A percentile compares a stretch with the other conserved stretches of the same genome.
These are phyloP conservation scores for Nemotelus pantherinus DNA, from an alignment of 2,888 invertebrate genomes.

Conservation along the genomic window DNA sequence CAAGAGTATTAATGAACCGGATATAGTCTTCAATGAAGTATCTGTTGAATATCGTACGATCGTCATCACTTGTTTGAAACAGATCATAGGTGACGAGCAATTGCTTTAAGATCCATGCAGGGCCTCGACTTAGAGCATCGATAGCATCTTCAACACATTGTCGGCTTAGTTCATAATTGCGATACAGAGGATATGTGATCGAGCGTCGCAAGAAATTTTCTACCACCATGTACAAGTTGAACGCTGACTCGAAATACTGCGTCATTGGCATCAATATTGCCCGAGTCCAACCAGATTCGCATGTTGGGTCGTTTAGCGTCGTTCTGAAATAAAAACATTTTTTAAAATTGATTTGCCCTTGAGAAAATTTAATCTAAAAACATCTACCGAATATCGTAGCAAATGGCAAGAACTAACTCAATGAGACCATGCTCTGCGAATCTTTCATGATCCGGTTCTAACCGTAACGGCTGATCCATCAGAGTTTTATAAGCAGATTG, in stretches of 20 bases:
- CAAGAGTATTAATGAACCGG: conserved; percentile 54
- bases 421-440: conserved; percentile 61
- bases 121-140: conserved; percentile 58
- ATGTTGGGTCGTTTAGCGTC: conserved; percentile 60
- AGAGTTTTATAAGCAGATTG: no score
- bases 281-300: conserved; percentile 62
- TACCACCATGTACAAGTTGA: conserved; percentile 57
- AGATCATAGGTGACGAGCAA: conserved; percentile 58
- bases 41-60: conserved; percentile 57
- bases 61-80: conserved; percentile 54
- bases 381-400: conserved; percentile 60
- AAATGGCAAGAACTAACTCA: conserved; percentile 61
- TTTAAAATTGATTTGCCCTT: background rate
- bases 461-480: background rate
- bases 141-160: conserved; percentile 60
- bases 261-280: conserved; percentile 59
- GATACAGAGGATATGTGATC: conserved; percentile 61
- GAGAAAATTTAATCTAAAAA: background rate
- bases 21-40: conserved; percentile 61
- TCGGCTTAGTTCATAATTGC: conserved; percentile 60
- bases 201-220: conserved; percentile 61
- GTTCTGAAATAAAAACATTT: conserved; percentile 50
- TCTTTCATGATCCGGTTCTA: background rate
- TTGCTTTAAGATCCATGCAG: conserved; percentile 60
- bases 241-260: conserved; percentile 60